A percentile compares a stretch with the other conserved stretches of the same genome.
Evolutionary conservation across 2,888 invertebrate genomes (phyloP).

Genomic region (Acanthosepion esculentum): DNA sequence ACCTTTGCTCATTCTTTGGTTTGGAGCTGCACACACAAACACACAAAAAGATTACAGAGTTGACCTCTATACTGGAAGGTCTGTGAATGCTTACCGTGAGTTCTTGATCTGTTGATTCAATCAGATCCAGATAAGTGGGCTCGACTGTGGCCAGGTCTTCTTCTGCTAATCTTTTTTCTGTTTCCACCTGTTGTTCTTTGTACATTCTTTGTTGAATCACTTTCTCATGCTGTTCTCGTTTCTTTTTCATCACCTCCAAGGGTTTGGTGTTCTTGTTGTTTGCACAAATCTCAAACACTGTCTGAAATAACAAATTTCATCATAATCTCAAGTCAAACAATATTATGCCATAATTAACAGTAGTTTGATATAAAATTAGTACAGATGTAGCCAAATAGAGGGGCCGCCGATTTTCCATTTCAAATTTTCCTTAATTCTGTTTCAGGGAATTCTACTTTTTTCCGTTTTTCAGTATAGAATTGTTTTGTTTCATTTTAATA

Average conservation of each 20-base stretch:
- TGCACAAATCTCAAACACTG: slow-evolving; percentile 92
- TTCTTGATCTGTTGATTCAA: not conserved
- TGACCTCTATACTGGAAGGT: not conserved
- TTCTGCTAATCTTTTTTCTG: not conserved
- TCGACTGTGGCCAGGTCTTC: not conserved
- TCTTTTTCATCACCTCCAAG: slow-evolving; percentile 87
- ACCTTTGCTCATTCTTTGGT: too few relatives aligned
- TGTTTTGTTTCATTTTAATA: too few relatives aligned
- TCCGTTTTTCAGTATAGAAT: too few relatives aligned
- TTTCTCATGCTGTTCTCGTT: slow-evolving; percentile 82
- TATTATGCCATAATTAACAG: too few relatives aligned
- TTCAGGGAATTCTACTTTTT: too few relatives aligned
- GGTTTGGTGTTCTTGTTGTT: slow-evolving; percentile 84
- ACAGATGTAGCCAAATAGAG: too few relatives aligned
- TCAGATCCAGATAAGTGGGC: slow-evolving; percentile 24
- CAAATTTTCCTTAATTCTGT: too few relatives aligned
- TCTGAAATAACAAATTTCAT: slow-evolving; percentile 79
- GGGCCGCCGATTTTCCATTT: too few relatives aligned
- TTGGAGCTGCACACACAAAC: too few relatives aligned
- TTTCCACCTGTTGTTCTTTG: not conserved
- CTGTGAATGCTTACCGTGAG: not conserved
- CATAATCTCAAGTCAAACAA: too few relatives aligned
- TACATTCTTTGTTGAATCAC: not conserved
- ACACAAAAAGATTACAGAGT: not conserved
- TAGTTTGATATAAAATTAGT: too few relatives aligned